These are phyloP conservation scores for Acanthisitta chloris DNA, from an alignment of 2,113 vertebrate species.

Conservation along the genomic window DNA sequence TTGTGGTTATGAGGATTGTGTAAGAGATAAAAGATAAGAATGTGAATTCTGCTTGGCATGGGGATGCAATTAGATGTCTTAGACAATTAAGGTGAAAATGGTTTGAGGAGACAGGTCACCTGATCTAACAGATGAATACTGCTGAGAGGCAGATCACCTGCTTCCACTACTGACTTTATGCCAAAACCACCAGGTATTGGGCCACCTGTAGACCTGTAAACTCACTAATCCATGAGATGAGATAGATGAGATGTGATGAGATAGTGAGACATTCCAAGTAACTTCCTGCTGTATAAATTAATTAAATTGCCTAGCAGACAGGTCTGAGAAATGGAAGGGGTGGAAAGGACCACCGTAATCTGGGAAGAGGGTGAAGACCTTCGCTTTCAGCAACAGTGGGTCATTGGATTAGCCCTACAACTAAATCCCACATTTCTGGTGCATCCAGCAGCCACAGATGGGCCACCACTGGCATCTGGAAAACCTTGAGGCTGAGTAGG, in stretches of 20 bases:
- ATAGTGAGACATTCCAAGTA: background rate
- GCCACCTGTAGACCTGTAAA: background rate
- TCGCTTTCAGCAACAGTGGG: background rate
- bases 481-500: background rate
- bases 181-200: background rate
- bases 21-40: background rate
- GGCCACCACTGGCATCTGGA: background rate
- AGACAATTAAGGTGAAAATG: background rate
- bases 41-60: background rate
- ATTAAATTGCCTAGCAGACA: background rate
- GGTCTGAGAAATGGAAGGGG: background rate
- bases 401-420: background rate
- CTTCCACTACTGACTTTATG: background rate
- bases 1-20: background rate
- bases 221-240: background rate
- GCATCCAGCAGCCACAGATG: background rate
- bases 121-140: background rate
- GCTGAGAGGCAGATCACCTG: background rate
- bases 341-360: background rate
- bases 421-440: background rate
- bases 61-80: background rate
- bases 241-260: background rate
- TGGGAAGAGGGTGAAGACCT: background rate
- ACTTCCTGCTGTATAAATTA: background rate
- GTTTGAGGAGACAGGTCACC: background rate